A percentile compares a stretch with the other conserved stretches of the same genome.
These are phyloP conservation scores for Noctilio leporinus DNA, from an alignment of 2,113 vertebrate genomes.

Conservation along the genomic window DNA sequence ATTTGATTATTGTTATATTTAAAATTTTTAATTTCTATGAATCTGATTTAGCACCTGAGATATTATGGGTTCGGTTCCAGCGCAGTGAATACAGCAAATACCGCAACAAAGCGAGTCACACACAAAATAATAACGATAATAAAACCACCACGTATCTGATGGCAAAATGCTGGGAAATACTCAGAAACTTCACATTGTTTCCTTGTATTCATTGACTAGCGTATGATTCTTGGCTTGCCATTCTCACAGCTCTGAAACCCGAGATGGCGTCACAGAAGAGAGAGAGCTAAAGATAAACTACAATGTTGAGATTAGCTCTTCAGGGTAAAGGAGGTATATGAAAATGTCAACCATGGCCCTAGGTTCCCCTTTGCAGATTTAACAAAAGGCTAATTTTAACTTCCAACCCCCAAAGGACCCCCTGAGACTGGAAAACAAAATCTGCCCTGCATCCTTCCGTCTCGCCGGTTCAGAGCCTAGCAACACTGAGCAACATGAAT, in stretches of 20 bases:
- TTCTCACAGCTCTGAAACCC: conserved; percentile 29
- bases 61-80: no score
- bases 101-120: no score
- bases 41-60: not conserved
- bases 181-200: conserved; percentile 4
- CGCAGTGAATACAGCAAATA: no score
- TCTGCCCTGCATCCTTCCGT: not conserved
- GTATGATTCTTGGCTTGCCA: not conserved
- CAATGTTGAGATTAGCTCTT: conserved; percentile 4
- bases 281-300: not conserved
- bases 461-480: not conserved
- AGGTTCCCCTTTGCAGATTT: conserved; percentile 16
- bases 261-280: conserved; percentile 41
- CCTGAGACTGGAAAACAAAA: not conserved
- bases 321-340: not conserved
- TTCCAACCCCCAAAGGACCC: not conserved
- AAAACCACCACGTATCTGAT: not conserved
- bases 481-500: not conserved
- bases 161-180: not conserved
- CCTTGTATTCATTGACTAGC: not conserved
- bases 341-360: not conserved
- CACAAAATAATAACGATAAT: not conserved
- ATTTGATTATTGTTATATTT: not conserved
- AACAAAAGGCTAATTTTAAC: conserved; percentile 22
- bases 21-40: not conserved